A percentile compares a stretch with the other conserved stretches of the same genome.
Conservation (phyloP, 2,113 vertebrate species). For the Gallinago media region DNA sequence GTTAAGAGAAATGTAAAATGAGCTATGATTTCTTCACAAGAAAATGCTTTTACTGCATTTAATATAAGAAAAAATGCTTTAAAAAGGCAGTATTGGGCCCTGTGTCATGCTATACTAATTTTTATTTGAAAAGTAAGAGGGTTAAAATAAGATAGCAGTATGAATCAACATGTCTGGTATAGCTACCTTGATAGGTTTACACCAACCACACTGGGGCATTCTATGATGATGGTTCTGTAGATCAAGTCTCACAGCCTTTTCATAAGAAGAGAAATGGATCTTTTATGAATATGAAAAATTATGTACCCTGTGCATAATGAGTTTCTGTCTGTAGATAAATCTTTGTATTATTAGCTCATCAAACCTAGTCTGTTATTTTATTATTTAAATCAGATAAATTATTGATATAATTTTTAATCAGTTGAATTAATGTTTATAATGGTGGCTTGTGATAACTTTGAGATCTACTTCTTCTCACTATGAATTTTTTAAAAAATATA, state of each 20-base stretch:
- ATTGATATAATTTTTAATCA: slow-evolving; percentile 17
- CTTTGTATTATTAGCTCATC: slow-evolving; percentile 36
- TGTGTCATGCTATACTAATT: not conserved
- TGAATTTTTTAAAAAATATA: not conserved
- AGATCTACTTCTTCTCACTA: not conserved
- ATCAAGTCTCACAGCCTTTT: slow-evolving; percentile 1
- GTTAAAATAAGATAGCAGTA: slow-evolving; percentile 19
- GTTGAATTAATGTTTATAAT: slow-evolving; percentile 5
- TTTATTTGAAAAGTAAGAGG: slow-evolving; percentile 6
- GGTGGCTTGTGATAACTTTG: not conserved
- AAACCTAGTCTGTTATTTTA: slow-evolving; percentile 3
- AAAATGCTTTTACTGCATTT: slow-evolving; percentile 60
- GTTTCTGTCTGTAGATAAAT: slow-evolving; percentile 38
- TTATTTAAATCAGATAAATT: slow-evolving; percentile 14
- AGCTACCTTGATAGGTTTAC: not conserved
- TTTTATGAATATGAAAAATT: not conserved
- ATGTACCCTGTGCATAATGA: not conserved
- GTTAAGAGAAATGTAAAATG: slow-evolving; percentile 62
- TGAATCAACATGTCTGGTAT: not conserved
- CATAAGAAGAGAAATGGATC: not conserved
- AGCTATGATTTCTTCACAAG: slow-evolving; percentile 60
- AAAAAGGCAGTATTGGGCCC: not conserved
- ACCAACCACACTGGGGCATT: not conserved
- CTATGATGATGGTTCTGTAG: not conserved
- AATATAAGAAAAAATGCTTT: slow-evolving; percentile 27